phyloP scores from a whole-genome alignment of 2,113 vertebrate species.

The Turdus rufiventris region DNA sequence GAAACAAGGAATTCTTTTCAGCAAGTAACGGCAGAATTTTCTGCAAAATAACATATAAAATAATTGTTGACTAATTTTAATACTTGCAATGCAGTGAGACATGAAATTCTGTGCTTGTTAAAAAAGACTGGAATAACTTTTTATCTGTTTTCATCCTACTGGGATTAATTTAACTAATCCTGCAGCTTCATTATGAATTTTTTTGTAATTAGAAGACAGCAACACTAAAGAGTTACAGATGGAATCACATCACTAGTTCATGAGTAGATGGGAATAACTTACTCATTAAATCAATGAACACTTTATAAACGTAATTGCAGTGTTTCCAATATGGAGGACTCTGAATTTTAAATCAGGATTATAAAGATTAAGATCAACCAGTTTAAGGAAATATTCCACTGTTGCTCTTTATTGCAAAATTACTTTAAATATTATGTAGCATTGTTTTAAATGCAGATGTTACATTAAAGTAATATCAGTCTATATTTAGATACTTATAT shows the following conservation, averaged over 20 bases:
- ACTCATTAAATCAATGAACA: background rate
- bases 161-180: constrained; percentile 13
- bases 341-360: background rate
- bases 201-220: background rate
- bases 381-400: background rate
- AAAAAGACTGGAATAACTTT: background rate
- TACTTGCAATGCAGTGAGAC: background rate
- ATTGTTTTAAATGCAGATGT: background rate
- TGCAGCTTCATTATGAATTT: background rate
- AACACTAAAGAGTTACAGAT: background rate
- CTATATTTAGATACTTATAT: background rate
- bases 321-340: background rate
- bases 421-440: background rate
- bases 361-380: background rate
- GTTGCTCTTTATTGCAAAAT: background rate
- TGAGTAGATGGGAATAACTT: background rate
- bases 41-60: background rate
- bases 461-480: background rate
- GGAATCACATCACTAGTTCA: background rate
- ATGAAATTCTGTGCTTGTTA: background rate
- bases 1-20: background rate
- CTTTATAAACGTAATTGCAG: background rate
- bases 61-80: background rate
- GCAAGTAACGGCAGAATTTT: background rate
- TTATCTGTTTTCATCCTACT: background rate